These are phyloP conservation scores for Drosophila nebulosa DNA, from an alignment of 1,140 invertebrate genomes.

Conservation along the genomic window DNA sequence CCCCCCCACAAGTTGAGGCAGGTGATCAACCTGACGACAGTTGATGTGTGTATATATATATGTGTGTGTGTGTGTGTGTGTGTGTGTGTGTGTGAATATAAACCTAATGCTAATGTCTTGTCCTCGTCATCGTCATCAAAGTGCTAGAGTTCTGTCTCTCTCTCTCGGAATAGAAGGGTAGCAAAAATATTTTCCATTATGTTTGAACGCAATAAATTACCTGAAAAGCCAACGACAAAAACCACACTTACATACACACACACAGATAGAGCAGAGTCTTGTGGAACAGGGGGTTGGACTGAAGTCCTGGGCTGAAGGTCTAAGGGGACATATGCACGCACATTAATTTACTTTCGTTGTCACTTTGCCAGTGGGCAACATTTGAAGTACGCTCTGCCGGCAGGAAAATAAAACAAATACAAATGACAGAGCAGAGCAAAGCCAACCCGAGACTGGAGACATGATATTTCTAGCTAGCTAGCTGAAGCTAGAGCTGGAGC, in stretches of 20 bases:
- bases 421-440: slow-evolving; percentile 64
- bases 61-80: slow-evolving; percentile 68
- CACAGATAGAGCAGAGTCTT: not conserved
- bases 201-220: slow-evolving; percentile 80
- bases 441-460: slow-evolving; percentile 12
- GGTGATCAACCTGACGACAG: slow-evolving; percentile 62
- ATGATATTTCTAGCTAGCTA: slow-evolving; percentile 8
- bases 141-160: not conserved
- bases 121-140: slow-evolving; percentile 27
- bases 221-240: slow-evolving; percentile 73
- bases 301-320: not conserved
- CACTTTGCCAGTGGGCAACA: slow-evolving; percentile 77
- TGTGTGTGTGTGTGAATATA: slow-evolving; percentile 74
- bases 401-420: slow-evolving; percentile 76
- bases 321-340: slow-evolving; percentile 60
- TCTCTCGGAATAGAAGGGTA: slow-evolving; percentile 56
- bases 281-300: not conserved
- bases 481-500: not conserved
- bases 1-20: slow-evolving; percentile 23
- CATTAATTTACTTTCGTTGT: slow-evolving; percentile 80
- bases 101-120: slow-evolving; percentile 75
- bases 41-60: slow-evolving; percentile 60
- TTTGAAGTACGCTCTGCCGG: slow-evolving; percentile 68
- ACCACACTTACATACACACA: slow-evolving; percentile 40
- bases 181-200: slow-evolving; percentile 77